A percentile compares a stretch with the other conserved stretches of the same genome.
Evolutionary conservation across 2,113 vertebrate species (phyloP).

Genomic region (Tragulus kanchil): DNA sequence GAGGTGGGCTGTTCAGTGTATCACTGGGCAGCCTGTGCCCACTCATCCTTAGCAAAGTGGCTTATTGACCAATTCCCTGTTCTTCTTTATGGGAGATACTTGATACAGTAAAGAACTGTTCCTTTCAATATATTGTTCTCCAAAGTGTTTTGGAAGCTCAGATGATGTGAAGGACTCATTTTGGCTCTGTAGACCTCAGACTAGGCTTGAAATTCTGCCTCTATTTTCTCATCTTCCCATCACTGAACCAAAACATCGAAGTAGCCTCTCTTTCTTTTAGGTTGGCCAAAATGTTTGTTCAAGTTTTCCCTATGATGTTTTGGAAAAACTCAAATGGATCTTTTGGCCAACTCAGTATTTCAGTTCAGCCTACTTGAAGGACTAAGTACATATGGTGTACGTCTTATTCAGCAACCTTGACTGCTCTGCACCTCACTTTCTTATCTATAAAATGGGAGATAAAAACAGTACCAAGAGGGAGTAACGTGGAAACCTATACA

Average conservation of each 20-base stretch:
- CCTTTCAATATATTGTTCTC: not conserved
- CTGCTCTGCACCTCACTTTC: not conserved
- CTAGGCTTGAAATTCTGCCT: not conserved
- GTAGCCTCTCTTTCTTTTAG: not conserved
- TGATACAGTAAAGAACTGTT: not conserved
- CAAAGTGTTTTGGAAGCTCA: not conserved
- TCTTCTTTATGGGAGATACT: not conserved
- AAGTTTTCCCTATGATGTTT: not conserved
- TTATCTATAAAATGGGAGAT: not conserved
- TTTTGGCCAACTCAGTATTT: not conserved
- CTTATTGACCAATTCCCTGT: not conserved
- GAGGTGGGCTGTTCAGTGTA: not conserved
- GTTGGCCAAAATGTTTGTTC: not conserved
- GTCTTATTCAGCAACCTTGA: not conserved
- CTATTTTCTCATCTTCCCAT: not conserved
- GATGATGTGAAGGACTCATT: not conserved
- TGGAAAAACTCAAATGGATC: not conserved
- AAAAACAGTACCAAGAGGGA: not conserved
- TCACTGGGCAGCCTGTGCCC: not conserved
- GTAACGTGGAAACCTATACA: too few species aligned
- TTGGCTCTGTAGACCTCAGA: not conserved
- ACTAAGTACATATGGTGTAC: not conserved
- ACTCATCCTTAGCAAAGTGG: not conserved
- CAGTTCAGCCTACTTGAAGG: too few species aligned
- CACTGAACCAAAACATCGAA: not conserved